Conservation (phyloP, 53 echinoderm and acorn worm genomes). For the Apostichopus leukothele region DNA sequence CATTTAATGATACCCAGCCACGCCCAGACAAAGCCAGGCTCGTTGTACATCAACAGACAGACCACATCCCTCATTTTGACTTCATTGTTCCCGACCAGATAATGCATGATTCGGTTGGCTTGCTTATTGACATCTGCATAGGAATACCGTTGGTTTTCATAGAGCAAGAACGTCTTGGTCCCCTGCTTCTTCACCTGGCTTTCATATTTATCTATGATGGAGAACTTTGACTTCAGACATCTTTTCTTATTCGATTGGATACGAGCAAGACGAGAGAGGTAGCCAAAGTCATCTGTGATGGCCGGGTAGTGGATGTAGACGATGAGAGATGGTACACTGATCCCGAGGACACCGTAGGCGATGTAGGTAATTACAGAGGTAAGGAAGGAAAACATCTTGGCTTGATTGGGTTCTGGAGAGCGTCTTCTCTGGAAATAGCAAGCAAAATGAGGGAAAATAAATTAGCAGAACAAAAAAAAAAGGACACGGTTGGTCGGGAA, state of each 20-base stretch:
- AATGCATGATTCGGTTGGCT: constrained; percentile 54
- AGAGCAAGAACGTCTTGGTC: constrained; percentile 60
- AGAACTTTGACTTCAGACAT: background rate
- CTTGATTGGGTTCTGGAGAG: background rate
- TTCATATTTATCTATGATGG: constrained; percentile 56
- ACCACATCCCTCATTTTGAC: too few species aligned
- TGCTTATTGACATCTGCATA: constrained; percentile 67
- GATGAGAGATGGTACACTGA: background rate
- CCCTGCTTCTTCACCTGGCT: constrained; percentile 45
- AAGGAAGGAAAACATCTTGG: constrained; percentile 5
- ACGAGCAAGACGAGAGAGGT: background rate
- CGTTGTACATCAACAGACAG: too few species aligned
- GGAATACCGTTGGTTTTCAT: constrained; percentile 54
- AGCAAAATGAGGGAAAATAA: background rate
- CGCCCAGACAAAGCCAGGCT: too few species aligned
- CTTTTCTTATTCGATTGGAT: background rate
- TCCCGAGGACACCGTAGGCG: background rate
- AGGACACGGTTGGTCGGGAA: too few species aligned
- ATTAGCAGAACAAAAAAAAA: too few species aligned
- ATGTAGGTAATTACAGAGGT: background rate
- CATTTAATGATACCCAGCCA: too few species aligned
- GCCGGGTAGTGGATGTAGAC: background rate
- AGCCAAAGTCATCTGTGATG: background rate
- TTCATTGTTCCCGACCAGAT: constrained; percentile 10
- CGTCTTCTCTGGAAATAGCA: background rate